Evolutionary conservation across 2,888 invertebrate species (phyloP).

Genomic region (Eupeodes latifasciatus): DNA sequence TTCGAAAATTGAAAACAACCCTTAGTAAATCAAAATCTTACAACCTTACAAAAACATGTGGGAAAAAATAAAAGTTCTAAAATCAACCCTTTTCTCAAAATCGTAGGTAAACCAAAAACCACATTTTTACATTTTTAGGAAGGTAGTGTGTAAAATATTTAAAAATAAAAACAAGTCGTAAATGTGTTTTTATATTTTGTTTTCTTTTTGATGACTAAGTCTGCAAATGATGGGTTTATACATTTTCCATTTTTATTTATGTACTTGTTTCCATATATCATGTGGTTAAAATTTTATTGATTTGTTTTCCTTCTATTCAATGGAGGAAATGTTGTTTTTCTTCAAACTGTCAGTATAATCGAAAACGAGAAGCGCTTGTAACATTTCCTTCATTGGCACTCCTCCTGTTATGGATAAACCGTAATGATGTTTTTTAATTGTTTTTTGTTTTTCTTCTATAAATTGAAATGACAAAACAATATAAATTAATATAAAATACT

Average conservation of each 20-base stretch:
- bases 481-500: neutral
- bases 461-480: neutral
- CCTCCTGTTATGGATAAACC: constrained; percentile 21
- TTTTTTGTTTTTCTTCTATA: neutral
- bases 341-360: neutral
- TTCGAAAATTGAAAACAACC: constrained; percentile 7
- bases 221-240: constrained; percentile 16
- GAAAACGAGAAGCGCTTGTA: constrained; percentile 16
- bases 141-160: neutral
- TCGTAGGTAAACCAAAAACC: constrained; percentile 21
- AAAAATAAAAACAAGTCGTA: constrained; percentile 1
- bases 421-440: constrained; percentile 14
- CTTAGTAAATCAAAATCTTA: constrained; percentile 23
- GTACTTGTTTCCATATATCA: constrained; percentile 25
- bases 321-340: constrained; percentile 11
- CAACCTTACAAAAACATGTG: neutral
- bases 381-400: constrained; percentile 13
- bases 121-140: neutral
- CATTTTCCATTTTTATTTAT: constrained; percentile 11
- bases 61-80: neutral
- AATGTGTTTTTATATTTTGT: neutral
- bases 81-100: constrained; percentile 23
- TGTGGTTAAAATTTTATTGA: constrained; percentile 31
- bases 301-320: neutral
- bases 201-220: neutral